These are phyloP conservation scores for Tricholaema leucomelas DNA, from an alignment of 2,113 vertebrate species.

Conservation along the genomic window DNA sequence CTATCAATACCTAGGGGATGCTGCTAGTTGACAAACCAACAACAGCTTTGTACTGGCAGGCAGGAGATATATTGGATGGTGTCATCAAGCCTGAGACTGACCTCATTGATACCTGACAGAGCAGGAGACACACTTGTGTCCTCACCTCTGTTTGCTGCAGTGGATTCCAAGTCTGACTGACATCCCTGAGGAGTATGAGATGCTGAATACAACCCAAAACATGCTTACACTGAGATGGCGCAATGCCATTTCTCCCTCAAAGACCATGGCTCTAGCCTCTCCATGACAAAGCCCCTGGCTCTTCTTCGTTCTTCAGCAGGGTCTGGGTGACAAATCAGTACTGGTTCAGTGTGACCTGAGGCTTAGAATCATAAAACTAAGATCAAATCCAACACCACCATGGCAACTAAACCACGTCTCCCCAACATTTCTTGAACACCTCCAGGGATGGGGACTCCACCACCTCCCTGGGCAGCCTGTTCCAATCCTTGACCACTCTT, in stretches of 20 bases:
- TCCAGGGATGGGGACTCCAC: too few relatives aligned
- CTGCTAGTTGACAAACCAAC: fast-evolving
- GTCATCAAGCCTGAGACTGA: fast-evolving
- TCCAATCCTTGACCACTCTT: too few relatives aligned
- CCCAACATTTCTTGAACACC: too few relatives aligned
- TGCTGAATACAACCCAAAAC: fast-evolving
- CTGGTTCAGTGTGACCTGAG: background rate
- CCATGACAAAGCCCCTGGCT: background rate
- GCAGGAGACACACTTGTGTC: too few relatives aligned
- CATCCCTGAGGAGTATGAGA: fast-evolving
- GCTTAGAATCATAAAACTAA: background rate
- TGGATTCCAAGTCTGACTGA: background rate
- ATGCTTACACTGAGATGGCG: fast-evolving
- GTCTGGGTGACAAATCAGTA: background rate
- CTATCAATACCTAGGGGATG: fast-evolving
- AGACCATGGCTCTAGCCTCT: background rate
- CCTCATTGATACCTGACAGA: fast-evolving
- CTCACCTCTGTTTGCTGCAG: fast-evolving
- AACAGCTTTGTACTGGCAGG: fast-evolving
- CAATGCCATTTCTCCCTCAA: background rate
- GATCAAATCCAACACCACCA: too few relatives aligned
- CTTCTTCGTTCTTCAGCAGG: background rate
- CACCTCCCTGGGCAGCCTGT: too few relatives aligned
- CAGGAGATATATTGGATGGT: fast-evolving
- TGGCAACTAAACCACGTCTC: too few relatives aligned